Base-by-base conservation (phyloP, 2,797 vertebrate genomes). In the Sorex maritimensis region DNA sequence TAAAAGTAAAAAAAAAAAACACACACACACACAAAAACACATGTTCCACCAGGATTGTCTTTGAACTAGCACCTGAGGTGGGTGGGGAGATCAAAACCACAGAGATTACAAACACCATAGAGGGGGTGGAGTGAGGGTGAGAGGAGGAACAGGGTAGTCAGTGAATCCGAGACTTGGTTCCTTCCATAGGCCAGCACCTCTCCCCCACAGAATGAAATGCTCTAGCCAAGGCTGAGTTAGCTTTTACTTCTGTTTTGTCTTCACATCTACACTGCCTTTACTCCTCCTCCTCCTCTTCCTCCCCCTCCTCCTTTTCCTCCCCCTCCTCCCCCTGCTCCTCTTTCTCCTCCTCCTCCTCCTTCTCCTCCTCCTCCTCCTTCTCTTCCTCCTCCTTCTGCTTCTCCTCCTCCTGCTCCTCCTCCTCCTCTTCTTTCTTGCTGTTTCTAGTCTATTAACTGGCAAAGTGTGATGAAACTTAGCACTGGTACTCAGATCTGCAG, bases 391-490 rank as follows among this genome's bases (percentile, higher is more conserved):
- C 81, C 49, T 77, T 34, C 15, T 61, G 4, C 17, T 61, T 19
- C 19, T 61, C 58, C 72, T 90, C 86, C 5, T 17, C 78, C 49
- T 52, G 11, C 68, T 90, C 86, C 17, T 58, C 55, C 55, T 58
- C 55, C 72, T 90, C 86, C 17, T 58, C 55, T 19, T 58, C 55
- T 68, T 90, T 82, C 15, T 55, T 26, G n/a, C 63, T 44, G 55
- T 72, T 89, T 86, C 52, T 88, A 9, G 15, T 46, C 30, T 81
- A 0, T 63, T 74, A 69, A 8, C 30, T 93, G 80, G 74, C 71
- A 63, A 92, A 86, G 30, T 81, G 14, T 17, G 30, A 23, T 68
- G 74, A 67, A 65, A 23, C 85, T 88, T 68, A 63, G 78, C 61
- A 17, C n/a, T 46, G 26, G 30, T 52, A 67, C 73, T 80, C 30